A percentile compares a stretch with the other conserved stretches of the same genome.
phyloP scores from a whole-genome alignment of 2,113 vertebrate species.

The Oophaga pumilio region DNA sequence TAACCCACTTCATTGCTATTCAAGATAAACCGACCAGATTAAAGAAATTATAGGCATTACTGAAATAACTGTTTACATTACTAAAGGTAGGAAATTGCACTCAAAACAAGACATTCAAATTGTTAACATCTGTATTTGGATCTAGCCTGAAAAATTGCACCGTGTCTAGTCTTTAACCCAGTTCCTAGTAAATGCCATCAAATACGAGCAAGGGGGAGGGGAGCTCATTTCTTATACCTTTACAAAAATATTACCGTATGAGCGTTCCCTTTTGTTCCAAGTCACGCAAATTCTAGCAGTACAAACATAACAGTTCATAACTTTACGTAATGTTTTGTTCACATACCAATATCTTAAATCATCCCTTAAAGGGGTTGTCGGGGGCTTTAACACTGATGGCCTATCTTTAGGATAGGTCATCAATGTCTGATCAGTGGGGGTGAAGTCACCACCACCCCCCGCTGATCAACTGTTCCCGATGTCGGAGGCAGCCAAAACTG shows the following conservation, averaged over 20 bases:
- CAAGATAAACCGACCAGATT: constrained; percentile 48
- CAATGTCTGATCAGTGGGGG: too few species aligned
- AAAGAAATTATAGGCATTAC: constrained; percentile 52
- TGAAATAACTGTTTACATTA: constrained; percentile 49
- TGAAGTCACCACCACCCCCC: too few species aligned
- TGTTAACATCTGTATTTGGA: constrained; percentile 49
- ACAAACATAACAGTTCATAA: too few species aligned
- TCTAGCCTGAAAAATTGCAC: neutral
- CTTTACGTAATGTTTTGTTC: too few species aligned
- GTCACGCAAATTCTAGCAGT: too few species aligned
- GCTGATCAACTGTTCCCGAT: too few species aligned
- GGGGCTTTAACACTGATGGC: too few species aligned
- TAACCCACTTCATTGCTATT: constrained; percentile 36
- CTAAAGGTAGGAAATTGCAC: constrained; percentile 50
- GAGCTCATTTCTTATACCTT: neutral
- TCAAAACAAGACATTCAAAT: constrained; percentile 45
- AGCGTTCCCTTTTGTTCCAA: neutral
- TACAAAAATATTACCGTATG: neutral
- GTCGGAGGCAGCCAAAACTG: too few species aligned
- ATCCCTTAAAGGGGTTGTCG: too few species aligned
- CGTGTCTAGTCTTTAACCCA: neutral
- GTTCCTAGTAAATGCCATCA: neutral
- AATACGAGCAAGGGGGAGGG: neutral
- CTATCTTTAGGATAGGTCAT: too few species aligned
- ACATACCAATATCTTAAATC: too few species aligned